These are phyloP conservation scores for Chrysogorgia sp. DNA, from an alignment of 92 coral and sea anemone species.

Conservation along the genomic window DNA sequence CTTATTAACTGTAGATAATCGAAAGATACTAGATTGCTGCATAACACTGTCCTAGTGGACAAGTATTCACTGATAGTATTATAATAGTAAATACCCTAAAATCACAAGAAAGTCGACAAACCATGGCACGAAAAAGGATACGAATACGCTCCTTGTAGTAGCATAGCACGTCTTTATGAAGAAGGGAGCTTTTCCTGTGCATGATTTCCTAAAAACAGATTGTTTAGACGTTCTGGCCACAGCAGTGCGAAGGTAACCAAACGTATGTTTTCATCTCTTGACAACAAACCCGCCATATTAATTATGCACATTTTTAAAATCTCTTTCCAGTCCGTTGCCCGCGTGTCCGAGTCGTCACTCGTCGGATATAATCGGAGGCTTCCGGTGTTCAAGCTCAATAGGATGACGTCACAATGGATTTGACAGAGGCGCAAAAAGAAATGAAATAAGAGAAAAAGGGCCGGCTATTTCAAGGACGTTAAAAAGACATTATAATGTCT, in stretches of 20 bases:
- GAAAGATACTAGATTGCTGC: no score
- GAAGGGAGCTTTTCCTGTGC: conserved; percentile 7
- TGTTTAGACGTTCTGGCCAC: not conserved
- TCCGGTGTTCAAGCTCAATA: no score
- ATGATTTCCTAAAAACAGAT: conserved; percentile 17
- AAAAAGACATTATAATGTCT: conserved; percentile 68
- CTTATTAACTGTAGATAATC: no score
- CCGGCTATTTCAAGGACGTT: not conserved
- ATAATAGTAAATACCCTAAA: not conserved
- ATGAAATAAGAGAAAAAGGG: not conserved
- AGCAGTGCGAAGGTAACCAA: conserved; percentile 25
- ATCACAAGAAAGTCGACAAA: not conserved
- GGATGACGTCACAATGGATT: not conserved
- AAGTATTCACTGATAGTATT: no score
- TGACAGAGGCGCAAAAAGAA: not conserved
- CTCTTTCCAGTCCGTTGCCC: not conserved
- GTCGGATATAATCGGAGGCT: no score
- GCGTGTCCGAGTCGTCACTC: not conserved
- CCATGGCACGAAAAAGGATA: conserved; percentile 75
- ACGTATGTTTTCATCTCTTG: conserved; percentile 48
- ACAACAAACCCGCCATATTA: conserved; percentile 35
- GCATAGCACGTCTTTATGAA: conserved; percentile 36
- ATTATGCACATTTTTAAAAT: conserved; percentile 14
- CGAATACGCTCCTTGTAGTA: conserved; percentile 95
- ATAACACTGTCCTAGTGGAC: no score